Percentiles rank a stretch among this genome's conserved stretches.
Conservation (phyloP, 1,140 invertebrate genomes). For the Drosophila navojoa region DNA sequence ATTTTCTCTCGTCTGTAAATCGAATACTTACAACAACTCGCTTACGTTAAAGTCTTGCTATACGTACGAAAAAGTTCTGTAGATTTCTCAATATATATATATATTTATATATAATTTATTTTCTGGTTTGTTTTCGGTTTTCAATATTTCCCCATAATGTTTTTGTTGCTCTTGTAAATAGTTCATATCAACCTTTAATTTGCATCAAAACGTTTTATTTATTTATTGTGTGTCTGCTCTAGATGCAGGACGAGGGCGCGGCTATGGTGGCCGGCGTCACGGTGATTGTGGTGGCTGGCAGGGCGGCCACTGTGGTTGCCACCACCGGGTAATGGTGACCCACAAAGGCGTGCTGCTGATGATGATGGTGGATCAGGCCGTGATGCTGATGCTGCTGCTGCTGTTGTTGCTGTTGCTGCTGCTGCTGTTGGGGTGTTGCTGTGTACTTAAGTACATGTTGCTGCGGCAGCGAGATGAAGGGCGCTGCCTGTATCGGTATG, state of each 20-base stretch:
- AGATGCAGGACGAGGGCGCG: conserved; percentile 68
- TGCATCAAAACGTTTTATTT: conserved; percentile 50
- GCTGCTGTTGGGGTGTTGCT: conserved; percentile 46
- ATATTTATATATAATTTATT: conserved; percentile 51
- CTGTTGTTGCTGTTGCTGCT: conserved; percentile 67
- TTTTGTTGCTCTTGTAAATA: conserved; percentile 62
- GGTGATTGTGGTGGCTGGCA: conserved; percentile 73
- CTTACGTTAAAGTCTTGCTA: conserved; percentile 70
- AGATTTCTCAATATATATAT: conserved; percentile 60
- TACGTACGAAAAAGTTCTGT: conserved; percentile 68
- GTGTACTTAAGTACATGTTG: conserved; percentile 73
- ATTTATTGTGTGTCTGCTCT: conserved; percentile 30
- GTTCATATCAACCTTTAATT: conserved; percentile 75
- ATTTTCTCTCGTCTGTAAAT: conserved; percentile 47
- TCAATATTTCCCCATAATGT: conserved; percentile 27
- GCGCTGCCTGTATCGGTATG: conserved; percentile 79
- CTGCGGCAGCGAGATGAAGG: conserved; percentile 71
- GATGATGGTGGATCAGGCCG: conserved; percentile 44
- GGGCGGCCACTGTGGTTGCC: conserved; percentile 67
- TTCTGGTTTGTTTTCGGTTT: conserved; percentile 19
- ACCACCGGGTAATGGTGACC: conserved; percentile 69
- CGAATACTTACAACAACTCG: conserved; percentile 37
- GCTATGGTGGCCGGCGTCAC: conserved; percentile 68
- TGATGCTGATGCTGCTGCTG: conserved; percentile 51
- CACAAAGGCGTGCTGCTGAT: conserved; percentile 50